phyloP scores from a whole-genome alignment of 1,140 invertebrate species.

The Eriosoma lanigerum region DNA sequence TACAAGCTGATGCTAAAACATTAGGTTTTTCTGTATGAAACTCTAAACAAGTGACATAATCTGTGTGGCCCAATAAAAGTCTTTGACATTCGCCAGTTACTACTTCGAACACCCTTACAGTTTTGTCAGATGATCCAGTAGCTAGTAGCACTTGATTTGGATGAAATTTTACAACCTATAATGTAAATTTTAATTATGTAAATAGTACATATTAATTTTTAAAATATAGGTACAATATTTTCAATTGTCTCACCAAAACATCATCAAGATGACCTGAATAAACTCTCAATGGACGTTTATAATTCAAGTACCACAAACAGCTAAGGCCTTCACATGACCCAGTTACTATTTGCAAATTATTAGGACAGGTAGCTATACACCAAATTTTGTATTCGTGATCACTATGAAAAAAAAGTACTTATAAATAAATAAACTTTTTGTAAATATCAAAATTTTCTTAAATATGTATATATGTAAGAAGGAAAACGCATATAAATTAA shows the following conservation, averaged over 20 bases:
- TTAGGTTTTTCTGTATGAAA: not conserved
- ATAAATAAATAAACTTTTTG: not conserved
- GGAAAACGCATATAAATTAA: too few species aligned
- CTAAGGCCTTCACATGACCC: not conserved
- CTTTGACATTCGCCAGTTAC: constrained; percentile 2
- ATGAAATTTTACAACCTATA: constrained; percentile 40
- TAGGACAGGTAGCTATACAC: constrained; percentile 18
- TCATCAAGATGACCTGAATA: constrained; percentile 25
- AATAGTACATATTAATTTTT: not conserved
- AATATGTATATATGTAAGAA: too few species aligned
- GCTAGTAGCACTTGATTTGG: constrained; percentile 32
- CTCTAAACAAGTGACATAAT: constrained; percentile 28
- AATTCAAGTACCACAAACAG: constrained; percentile 28
- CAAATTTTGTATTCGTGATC: constrained; percentile 13
- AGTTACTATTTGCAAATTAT: constrained; percentile 22
- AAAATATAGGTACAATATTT: not conserved
- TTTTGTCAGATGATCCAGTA: constrained; percentile 37
- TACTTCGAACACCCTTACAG: constrained; percentile 1
- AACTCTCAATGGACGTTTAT: constrained; percentile 18
- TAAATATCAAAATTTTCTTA: too few species aligned
- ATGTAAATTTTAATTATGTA: not conserved
- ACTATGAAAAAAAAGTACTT: not conserved
- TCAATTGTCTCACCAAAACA: constrained; percentile 27
- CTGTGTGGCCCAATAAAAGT: not conserved
- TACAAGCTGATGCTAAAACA: constrained; percentile 30